Percentiles rank a stretch among this genome's conserved stretches.
phyloP scores from a whole-genome alignment of 2,888 invertebrate species.

The Drosophila koepferae region DNA sequence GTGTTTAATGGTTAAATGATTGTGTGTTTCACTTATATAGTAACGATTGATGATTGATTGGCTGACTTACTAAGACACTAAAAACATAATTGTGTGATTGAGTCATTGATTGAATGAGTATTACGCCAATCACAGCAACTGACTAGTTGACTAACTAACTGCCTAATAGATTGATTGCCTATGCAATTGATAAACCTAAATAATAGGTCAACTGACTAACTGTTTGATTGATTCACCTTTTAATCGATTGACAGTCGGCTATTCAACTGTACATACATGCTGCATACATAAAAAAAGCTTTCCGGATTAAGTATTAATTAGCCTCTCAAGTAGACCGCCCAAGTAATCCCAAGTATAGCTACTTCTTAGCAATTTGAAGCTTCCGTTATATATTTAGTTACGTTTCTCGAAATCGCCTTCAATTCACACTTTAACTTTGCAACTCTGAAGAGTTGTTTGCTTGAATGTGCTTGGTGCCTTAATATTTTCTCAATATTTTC shows the following conservation, averaged over 20 bases:
- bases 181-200: no score
- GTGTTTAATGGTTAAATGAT: no score
- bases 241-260: neutral
- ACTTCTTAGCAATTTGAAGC: neutral
- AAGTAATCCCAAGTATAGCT: neutral
- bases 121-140: neutral
- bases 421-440: neutral
- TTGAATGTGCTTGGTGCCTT: slow-evolving; percentile 5
- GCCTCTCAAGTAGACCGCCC: neutral
- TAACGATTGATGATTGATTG: neutral
- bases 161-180: neutral
- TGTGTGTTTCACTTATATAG: no score
- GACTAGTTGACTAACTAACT: neutral
- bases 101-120: neutral
- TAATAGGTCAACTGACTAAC: no score
- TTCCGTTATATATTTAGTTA: neutral
- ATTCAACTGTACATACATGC: neutral
- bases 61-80: neutral
- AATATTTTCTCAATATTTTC: slow-evolving; percentile 20
- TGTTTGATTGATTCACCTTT: neutral
- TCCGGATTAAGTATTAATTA: neutral
- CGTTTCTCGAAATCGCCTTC: neutral
- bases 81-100: neutral
- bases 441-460: neutral
- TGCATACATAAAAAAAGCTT: neutral